These are phyloP conservation scores for Drosophila rellima DNA, from an alignment of 2,888 invertebrate genomes.

Conservation along the genomic window DNA sequence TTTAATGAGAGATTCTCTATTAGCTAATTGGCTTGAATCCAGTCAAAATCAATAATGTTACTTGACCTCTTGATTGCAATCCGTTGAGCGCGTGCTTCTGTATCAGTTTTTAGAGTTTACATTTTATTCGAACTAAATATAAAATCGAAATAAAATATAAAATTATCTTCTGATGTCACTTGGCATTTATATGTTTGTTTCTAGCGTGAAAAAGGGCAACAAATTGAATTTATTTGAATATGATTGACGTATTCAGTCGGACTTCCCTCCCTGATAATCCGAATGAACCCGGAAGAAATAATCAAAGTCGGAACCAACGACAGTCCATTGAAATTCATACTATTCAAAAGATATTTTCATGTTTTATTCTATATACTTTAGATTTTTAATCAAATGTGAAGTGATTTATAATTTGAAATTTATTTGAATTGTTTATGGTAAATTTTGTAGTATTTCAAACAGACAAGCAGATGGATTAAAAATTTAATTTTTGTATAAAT, in stretches of 20 bases:
- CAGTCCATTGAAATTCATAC: too few species aligned
- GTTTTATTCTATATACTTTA: too few species aligned
- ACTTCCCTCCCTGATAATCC: neutral
- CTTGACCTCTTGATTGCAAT: constrained; percentile 35
- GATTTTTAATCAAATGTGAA: too few species aligned
- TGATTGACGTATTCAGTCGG: constrained; percentile 48
- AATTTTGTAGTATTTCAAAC: too few species aligned
- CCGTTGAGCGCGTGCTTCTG: constrained; percentile 60
- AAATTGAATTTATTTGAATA: constrained; percentile 64
- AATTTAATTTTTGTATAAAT: too few species aligned
- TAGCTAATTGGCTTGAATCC: constrained; percentile 57
- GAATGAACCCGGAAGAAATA: neutral
- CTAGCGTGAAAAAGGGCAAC: constrained; percentile 60
- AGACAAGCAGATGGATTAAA: too few species aligned
- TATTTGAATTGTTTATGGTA: too few species aligned
- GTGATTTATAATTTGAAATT: too few species aligned
- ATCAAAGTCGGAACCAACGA: neutral
- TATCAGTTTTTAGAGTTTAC: constrained; percentile 14
- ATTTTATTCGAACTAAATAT: neutral
- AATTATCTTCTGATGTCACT: constrained; percentile 21
- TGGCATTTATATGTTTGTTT: constrained; percentile 59
- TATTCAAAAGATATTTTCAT: too few species aligned
- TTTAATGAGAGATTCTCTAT: constrained; percentile 13
- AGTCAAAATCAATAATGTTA: constrained; percentile 3
- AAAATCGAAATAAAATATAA: neutral